Evolutionary conservation across 2,113 vertebrate genomes (phyloP), one percentile per base, ranked within the genome.

Genomic region (Siniperca chuatsi): DNA sequence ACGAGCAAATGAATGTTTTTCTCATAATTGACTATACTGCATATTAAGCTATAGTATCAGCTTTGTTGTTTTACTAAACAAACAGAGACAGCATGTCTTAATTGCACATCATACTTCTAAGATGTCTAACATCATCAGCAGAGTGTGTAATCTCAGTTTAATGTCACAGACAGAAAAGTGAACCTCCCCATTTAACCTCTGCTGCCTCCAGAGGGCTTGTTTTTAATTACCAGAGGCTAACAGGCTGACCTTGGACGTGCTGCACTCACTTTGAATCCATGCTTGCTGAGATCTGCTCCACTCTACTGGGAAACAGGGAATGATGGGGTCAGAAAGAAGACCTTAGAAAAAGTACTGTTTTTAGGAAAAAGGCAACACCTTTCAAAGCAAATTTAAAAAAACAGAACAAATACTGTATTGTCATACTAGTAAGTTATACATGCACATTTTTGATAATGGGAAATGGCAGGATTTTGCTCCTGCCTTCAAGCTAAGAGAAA

Each of bases 141-240:
- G 75, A 88, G 88, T 88, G 88, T 89, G 88, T 93, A 92, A 94
- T 92, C 89, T 93, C 76, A 81, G 86, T 93, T 92, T 91, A 92
- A 94, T 94, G 92, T 95, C 83, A 62, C 90, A 92, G 91, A 93
- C 92, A 90, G 90, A 93, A 91, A 91, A 90, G 89, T 92, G 89
- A 93, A 91, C 86, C 95, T 95, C 96, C 88, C 94, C 83, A 75
- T 96, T 97, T 97, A 97, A 97, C 97, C 96, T 96, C 92, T 92
- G 82, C 21, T 95, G 92, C 96, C 96, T 96, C 96, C 90, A 88
- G 94, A 93, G 96, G 96, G 95, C 95, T 97, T 96, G 88, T 95
- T 95, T 97, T 98, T 97, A 97, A 98, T 98, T 98, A 97, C 95
- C 94, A 94, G 91, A 96, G 96, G 96, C 94, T 95, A 96, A 96